Evolutionary conservation across 2,113 vertebrate genomes (phyloP).

Genomic region (Campylomormyrus tamandua): DNA sequence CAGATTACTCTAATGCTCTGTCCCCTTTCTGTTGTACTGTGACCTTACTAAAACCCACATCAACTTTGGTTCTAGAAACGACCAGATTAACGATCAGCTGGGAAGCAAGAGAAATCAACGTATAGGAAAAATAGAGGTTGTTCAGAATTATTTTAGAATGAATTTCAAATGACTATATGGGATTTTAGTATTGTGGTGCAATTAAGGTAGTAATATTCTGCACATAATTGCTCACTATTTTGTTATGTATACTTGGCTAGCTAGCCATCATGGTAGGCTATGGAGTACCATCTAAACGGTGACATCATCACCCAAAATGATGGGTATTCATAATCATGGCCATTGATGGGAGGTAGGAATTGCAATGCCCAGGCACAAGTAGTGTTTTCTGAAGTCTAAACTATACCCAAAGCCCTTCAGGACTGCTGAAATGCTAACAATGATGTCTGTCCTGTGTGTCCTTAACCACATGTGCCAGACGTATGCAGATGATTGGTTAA

Average conservation of each 20-base stretch:
- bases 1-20: background rate
- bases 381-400: background rate
- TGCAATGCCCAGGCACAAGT: background rate
- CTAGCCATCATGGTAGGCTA: background rate
- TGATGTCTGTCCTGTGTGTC: background rate
- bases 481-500: background rate
- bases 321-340: background rate
- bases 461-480: background rate
- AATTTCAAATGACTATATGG: background rate
- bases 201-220: conserved; percentile 1
- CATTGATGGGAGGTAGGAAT: background rate
- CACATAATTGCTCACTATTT: background rate
- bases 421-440: background rate
- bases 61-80: background rate
- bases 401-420: background rate
- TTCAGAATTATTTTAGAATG: background rate
- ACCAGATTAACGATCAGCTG: background rate
- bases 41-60: background rate
- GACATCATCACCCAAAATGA: background rate
- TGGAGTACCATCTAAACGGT: background rate
- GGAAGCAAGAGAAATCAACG: background rate
- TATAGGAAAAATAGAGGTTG: background rate
- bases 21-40: background rate
- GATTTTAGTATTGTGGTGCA: background rate
- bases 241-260: background rate